Evolutionary conservation across 2,797 vertebrate genomes (phyloP).

Genomic region (Cheirogaleus major): DNA sequence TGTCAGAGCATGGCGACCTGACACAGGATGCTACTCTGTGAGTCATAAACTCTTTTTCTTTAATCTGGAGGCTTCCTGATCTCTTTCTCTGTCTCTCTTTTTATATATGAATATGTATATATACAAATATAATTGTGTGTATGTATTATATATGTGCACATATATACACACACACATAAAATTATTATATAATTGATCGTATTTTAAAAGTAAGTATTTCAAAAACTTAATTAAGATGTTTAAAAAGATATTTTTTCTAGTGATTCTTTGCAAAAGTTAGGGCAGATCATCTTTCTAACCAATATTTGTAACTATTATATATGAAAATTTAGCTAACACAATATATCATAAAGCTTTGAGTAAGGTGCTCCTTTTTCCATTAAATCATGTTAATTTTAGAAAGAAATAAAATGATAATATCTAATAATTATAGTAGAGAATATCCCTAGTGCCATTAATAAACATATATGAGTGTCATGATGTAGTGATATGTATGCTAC

Average conservation of each 20-base stretch:
- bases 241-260: neutral
- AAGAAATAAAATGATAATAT: neutral
- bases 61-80: neutral
- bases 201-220: neutral
- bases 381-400: neutral
- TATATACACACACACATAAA: neutral
- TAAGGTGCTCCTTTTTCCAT: neutral
- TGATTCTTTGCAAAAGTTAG: neutral
- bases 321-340: neutral
- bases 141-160: neutral
- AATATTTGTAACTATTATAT: neutral
- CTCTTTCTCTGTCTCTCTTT: neutral
- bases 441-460: neutral
- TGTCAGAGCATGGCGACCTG: neutral
- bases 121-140: neutral
- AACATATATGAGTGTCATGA: neutral
- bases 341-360: neutral
- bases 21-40: neutral
- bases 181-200: neutral
- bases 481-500: neutral
- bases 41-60: neutral
- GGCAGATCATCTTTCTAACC: neutral
- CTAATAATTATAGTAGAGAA: neutral
- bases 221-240: neutral
- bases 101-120: neutral